Evolutionary conservation across 92 coral and sea anemone genomes (phyloP).

Genomic region (Phymanthus crucifer): DNA sequence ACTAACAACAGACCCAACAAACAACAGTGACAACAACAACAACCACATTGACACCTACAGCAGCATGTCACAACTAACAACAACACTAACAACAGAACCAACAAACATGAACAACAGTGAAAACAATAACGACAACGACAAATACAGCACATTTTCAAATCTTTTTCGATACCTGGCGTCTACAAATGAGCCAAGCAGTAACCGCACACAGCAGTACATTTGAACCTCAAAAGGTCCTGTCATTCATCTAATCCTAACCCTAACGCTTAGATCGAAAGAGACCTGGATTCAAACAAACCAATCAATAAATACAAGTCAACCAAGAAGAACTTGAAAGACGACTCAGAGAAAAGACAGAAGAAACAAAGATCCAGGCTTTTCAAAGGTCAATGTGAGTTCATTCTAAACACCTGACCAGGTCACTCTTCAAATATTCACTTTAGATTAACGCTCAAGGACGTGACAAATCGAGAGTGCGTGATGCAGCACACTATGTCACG

Average conservation of each 20-base stretch:
- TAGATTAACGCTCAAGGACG: no score
- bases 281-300: conserved; percentile 3
- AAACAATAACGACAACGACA: no score
- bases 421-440: not conserved
- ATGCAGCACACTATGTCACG: no score
- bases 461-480: no score
- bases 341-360: conserved; percentile 22
- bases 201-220: not conserved
- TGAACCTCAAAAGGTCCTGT: not conserved
- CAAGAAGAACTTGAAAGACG: conserved; percentile 22
- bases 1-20: no score
- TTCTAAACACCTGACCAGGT: not conserved
- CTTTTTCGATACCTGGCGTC: no score
- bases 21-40: no score
- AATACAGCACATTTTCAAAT: no score
- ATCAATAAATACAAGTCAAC: conserved; percentile 22
- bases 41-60: no score
- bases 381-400: conserved; percentile 33
- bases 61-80: no score
- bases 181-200: not conserved
- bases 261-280: conserved; percentile 21
- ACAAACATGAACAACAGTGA: no score
- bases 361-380: conserved; percentile 25
- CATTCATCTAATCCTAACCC: conserved; percentile 21
- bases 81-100: no score